These are phyloP conservation scores for Phyllotreta striolata DNA, from an alignment of 2,888 invertebrate genomes.

Conservation along the genomic window DNA sequence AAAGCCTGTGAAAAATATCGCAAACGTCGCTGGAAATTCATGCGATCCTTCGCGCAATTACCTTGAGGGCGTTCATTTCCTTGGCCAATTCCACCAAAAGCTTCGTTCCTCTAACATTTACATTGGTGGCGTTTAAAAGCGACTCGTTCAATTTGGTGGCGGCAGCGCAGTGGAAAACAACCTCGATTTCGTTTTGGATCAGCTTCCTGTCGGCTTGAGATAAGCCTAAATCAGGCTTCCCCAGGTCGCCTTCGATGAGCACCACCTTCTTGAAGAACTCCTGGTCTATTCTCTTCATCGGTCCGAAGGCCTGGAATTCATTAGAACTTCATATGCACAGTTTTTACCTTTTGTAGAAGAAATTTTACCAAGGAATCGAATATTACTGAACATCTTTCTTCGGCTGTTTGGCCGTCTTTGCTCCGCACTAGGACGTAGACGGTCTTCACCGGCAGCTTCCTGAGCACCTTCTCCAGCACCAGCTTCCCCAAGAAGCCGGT, in stretches of 20 bases:
- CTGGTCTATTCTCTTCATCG: constrained; percentile 62
- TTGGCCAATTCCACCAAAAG: constrained; percentile 69
- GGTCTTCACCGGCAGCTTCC: constrained; percentile 48
- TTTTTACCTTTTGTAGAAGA: background rate
- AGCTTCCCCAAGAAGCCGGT: constrained; percentile 49
- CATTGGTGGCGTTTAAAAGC: constrained; percentile 69
- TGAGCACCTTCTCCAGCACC: constrained; percentile 50
- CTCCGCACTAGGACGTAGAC: constrained; percentile 52
- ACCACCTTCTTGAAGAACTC: constrained; percentile 66
- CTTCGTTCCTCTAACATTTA: constrained; percentile 73
- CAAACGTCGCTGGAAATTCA: no score
- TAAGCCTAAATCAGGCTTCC: constrained; percentile 64
- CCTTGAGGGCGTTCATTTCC: constrained; percentile 65
- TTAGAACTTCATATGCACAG: background rate
- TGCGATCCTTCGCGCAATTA: constrained; percentile 50
- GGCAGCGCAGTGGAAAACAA: constrained; percentile 79
- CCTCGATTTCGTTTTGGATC: constrained; percentile 64
- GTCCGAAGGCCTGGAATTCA: constrained; percentile 62
- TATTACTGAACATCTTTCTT: constrained; percentile 38
- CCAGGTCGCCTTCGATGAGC: constrained; percentile 66
- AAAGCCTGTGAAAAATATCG: constrained; percentile 47
- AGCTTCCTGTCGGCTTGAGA: constrained; percentile 62
- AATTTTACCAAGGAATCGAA: constrained; percentile 45
- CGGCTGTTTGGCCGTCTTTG: constrained; percentile 48
- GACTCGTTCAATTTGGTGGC: constrained; percentile 77